A percentile compares a stretch with the other conserved stretches of the same genome.
Conservation (phyloP, 2,888 invertebrate species). For the Helleia helle region DNA sequence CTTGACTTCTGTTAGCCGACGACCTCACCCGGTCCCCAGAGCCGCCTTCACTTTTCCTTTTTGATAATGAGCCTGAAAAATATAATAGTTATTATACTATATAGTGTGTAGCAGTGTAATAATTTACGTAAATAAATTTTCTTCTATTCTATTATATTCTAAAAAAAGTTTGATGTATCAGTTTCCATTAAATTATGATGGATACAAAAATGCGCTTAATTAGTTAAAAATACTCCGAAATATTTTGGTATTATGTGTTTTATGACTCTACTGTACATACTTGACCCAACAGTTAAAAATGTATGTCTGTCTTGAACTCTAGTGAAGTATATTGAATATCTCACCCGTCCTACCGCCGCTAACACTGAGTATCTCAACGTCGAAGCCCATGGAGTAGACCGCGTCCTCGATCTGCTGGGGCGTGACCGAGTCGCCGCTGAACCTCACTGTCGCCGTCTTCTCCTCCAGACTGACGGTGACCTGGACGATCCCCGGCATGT, state of each 20-base stretch:
- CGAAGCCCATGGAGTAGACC: conserved; percentile 88
- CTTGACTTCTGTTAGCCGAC: conserved; percentile 36
- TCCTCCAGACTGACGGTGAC: conserved; percentile 77
- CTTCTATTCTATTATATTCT: too few species aligned
- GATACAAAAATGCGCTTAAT: too few species aligned
- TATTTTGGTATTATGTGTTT: too few species aligned
- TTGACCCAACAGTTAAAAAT: background rate
- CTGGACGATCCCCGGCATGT: conserved; percentile 75
- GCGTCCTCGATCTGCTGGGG: conserved; percentile 76
- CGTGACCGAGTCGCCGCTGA: conserved; percentile 56
- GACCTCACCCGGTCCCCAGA: conserved; percentile 41
- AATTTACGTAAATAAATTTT: too few species aligned
- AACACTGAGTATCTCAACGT: conserved; percentile 54
- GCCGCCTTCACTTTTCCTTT: conserved; percentile 34
- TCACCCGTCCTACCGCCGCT: conserved; percentile 25
- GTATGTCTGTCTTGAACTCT: background rate
- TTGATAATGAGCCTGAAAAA: conserved; percentile 15
- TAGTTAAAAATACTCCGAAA: too few species aligned
- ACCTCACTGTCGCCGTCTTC: conserved; percentile 78
- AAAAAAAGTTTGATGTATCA: background rate
- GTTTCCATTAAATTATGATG: too few species aligned
- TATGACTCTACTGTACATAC: too few species aligned
- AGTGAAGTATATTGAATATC: background rate
- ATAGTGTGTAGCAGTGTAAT: too few species aligned
- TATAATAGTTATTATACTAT: too few species aligned